Evolutionary conservation across 37 sponge, comb jelly and placozoan species (phyloP).

Genomic region (Eunapius fragilis): DNA sequence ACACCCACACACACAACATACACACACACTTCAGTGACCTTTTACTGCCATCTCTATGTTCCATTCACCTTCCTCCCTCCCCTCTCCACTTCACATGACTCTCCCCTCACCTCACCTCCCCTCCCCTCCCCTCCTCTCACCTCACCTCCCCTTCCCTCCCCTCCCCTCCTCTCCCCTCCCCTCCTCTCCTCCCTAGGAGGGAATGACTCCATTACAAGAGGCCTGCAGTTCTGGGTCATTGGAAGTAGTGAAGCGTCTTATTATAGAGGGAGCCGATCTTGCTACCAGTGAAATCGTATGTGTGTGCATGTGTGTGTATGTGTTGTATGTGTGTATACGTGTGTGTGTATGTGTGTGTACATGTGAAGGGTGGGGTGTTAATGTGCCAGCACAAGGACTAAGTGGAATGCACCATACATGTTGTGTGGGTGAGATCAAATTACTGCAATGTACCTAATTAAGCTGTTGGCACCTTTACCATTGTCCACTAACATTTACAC

Average conservation of each 20-base stretch:
- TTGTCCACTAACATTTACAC: too few species aligned
- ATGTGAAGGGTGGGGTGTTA: too few species aligned
- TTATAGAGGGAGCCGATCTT: not conserved
- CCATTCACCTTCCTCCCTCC: not conserved
- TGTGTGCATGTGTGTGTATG: not conserved
- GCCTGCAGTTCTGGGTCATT: not conserved
- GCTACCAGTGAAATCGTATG: not conserved
- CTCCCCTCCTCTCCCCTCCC: not conserved
- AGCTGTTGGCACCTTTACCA: too few species aligned
- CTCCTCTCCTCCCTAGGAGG: not conserved
- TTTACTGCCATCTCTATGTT: not conserved
- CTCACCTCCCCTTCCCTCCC: not conserved
- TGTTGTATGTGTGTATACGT: not conserved
- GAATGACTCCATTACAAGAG: not conserved
- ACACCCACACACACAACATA: not conserved
- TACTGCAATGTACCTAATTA: too few species aligned
- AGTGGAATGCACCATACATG: too few species aligned
- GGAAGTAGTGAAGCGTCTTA: not conserved
- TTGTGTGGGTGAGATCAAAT: too few species aligned
- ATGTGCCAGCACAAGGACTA: not conserved
- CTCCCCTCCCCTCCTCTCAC: too few species aligned
- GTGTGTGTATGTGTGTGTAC: not conserved
- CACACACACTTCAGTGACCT: not conserved
- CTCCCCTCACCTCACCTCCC: not conserved
- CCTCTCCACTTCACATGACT: not conserved